Evolutionary conservation across 2,888 invertebrate genomes (phyloP).

Genomic region (Drosophila formosana): DNA sequence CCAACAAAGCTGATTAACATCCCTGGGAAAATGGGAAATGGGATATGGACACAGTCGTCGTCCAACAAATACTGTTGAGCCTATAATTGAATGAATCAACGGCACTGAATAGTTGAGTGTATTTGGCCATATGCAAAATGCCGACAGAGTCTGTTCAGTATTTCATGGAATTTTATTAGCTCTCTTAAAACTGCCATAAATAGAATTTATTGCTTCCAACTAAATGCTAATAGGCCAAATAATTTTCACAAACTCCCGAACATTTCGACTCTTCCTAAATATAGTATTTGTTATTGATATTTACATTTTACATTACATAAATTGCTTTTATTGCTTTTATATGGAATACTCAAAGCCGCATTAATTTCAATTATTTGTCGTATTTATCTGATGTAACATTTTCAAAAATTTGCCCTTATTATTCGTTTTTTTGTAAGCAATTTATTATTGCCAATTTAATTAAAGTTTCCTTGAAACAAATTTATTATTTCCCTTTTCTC

Average conservation of each 20-base stretch:
- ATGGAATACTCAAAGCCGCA: background rate
- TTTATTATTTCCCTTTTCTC: no score
- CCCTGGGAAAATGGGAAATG: constrained; percentile 14
- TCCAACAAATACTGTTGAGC: constrained; percentile 2
- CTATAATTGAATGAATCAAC: constrained; percentile 18
- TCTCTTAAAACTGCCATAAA: background rate
- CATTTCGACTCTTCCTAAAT: no score
- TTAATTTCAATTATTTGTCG: background rate
- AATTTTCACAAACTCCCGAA: no score
- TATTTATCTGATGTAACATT: background rate
- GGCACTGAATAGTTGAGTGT: constrained; percentile 14
- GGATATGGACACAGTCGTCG: constrained; percentile 1
- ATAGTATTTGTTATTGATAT: no score
- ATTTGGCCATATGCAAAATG: background rate
- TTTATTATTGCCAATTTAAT: no score
- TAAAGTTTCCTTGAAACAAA: no score
- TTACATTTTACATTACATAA: background rate
- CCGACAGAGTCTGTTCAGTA: background rate
- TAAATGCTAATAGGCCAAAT: background rate
- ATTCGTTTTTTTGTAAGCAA: no score
- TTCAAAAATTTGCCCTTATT: no score
- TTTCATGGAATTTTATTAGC: constrained; percentile 1
- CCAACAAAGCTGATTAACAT: constrained; percentile 39
- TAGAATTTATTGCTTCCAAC: background rate
- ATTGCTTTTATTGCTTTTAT: background rate